phyloP scores from a whole-genome alignment of 2,113 vertebrate species.

The Telmatochromis sp. region DNA sequence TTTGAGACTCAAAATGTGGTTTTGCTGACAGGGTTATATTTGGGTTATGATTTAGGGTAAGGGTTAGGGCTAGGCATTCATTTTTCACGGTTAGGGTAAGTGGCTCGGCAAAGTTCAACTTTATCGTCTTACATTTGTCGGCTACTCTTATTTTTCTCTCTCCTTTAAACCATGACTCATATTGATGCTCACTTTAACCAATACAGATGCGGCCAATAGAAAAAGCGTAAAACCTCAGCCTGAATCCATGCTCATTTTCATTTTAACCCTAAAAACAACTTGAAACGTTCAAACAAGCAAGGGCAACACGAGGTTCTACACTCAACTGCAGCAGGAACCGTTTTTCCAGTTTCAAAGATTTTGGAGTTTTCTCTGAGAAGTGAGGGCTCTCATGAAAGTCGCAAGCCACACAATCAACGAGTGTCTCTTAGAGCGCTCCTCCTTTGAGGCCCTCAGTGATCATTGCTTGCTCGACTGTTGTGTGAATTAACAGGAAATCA shows the following conservation, averaged over 20 bases:
- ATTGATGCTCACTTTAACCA: background rate
- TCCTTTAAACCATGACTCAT: rapidly evolving
- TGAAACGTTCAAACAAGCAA: rapidly evolving
- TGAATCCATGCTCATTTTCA: background rate
- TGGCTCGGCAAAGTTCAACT: background rate
- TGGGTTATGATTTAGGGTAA: background rate
- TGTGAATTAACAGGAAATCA: background rate
- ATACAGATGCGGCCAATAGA: rapidly evolving
- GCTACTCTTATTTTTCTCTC: background rate
- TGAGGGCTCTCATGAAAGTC: rapidly evolving
- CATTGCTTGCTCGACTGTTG: background rate
- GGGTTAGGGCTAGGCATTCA: background rate
- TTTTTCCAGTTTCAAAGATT: background rate
- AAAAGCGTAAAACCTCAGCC: rapidly evolving
- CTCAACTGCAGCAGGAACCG: rapidly evolving
- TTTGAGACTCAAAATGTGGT: background rate
- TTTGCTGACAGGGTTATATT: background rate
- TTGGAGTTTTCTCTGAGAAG: background rate
- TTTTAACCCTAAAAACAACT: background rate
- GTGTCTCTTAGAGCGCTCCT: background rate
- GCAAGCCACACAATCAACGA: background rate
- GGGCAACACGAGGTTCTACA: rapidly evolving
- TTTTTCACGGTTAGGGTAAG: background rate
- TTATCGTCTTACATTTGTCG: background rate
- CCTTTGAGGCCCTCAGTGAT: background rate